Base-by-base conservation (phyloP, 2,113 vertebrate species). In the Epinephelus moara region DNA sequence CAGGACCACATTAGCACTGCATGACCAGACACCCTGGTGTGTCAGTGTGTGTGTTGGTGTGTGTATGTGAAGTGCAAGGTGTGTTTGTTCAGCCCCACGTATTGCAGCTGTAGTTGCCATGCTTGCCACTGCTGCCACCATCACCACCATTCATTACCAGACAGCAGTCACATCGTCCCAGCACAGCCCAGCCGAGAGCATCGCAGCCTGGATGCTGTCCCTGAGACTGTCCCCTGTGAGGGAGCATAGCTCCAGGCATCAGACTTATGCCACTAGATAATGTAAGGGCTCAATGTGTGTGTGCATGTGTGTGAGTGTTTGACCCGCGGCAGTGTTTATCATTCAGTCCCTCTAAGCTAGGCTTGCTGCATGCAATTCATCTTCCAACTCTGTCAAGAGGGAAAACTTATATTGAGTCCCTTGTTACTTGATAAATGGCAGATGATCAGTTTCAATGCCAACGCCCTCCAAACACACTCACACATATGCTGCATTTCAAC, bases 401-500 rank as follows among this genome's bases (percentile, higher is more conserved):
- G 75, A 87, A 90, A 93, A 91, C 87, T 90, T 87, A 79, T 88
- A 88, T 89, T 70, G 75, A 90, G 82, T 89, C 82, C 78, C 59
- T 70, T 78, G 85, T 89, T 81, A 79, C 66, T 87, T 85, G 87
- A 92, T 86, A 86, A 92, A 92, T 93, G 82, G 75, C 82, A 89
- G 80, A 87, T 88, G 83, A 92, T 94, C 83, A 80, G 77, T 86
- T 90, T 91, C 86, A 88, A 84, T 91, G 86, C 68, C 84, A 89
- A 69, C 33, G 6, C n/a, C 70, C 50, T 23, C 14, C 3, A 33
- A 14, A 9, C 55, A 40, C 15, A 67, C 30, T 50, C 30, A 47
- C 45, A 21, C 64, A 14, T 49, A 17, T 49, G 11, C 13, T 49
- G 47, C 47, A 12, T 17, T 42, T 45, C 42, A 9, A 11, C 42